Base-by-base conservation (phyloP, 2,113 vertebrate genomes). In the Gracilinanus agilis region DNA sequence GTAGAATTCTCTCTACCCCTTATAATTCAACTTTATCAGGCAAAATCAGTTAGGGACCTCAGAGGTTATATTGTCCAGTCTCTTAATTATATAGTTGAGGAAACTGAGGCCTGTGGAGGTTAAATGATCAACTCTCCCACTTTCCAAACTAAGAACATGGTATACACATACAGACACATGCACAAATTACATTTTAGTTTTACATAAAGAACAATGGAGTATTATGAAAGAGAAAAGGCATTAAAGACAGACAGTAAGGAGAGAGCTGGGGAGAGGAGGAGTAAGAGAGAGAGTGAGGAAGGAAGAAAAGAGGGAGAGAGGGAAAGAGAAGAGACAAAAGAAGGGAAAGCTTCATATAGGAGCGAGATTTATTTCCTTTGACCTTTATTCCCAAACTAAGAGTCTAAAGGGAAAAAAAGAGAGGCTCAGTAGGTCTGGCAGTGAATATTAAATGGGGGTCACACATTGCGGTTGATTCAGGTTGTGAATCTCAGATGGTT, bases 341-440 rank as follows among this genome's bases (percentile, higher is more conserved):
- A 56, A 34, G 29, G 24, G 67, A 29, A 94, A 40, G 12, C 67
- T 75, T 75, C 8, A 40, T 9, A 27, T 75, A 40, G 34, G 34
- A 75, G 67, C 67, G n/a, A 75, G 13, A 75, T 6, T 75, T 75
- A 40, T 75, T 75, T 75, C 16, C 67, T 75, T n/a, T 75, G 34
- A 75, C 34, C 29, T 67, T 5, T 67, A 40, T 40, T 75, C 16
- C 34, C n/a, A 34, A 75, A 75, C n/a, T 75, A 75, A 75, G 90
- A 55, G 12, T 53, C 10, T 88, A 54, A 90, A 40, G 53, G n/a
- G n/a, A n/a, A 88, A 9, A 11, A 93, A 94, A 83, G 67, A 75
- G 61, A 21, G n/a, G 34, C 88, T 95, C 91, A 94, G 4, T 90
- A 90, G 53, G 23, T 54, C 40, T 55, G 88, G 91, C 91, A 9